Conservation (phyloP, 2,888 invertebrate genomes). For the Lithophane leautieri region DNA sequence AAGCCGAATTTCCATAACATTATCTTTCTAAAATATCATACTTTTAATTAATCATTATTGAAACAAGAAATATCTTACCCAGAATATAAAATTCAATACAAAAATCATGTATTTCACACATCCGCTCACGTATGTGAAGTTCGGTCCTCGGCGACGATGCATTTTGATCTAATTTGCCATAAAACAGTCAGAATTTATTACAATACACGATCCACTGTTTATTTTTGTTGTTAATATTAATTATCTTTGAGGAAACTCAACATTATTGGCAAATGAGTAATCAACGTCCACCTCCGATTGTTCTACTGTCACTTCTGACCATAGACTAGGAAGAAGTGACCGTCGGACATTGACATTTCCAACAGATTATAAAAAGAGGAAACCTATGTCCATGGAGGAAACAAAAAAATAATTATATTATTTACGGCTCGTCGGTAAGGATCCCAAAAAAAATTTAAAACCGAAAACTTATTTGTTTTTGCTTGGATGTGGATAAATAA, state of each 20-base stretch:
- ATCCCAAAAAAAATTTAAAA: neutral
- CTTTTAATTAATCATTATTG: neutral
- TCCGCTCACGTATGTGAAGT: slow-evolving; percentile 95
- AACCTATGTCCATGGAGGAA: neutral
- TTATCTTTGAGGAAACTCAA: slow-evolving; percentile 46
- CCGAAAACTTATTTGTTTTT: neutral
- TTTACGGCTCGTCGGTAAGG: neutral
- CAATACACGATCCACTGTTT: slow-evolving; percentile 42
- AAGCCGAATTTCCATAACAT: slow-evolving; percentile 8
- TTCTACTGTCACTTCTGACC: slow-evolving; percentile 56
- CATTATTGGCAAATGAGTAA: slow-evolving; percentile 60
- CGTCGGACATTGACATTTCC: slow-evolving; percentile 44
- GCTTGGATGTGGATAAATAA: no score
- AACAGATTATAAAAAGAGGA: slow-evolving; percentile 18
- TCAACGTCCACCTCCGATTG: slow-evolving; percentile 58
- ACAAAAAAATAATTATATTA: no score
- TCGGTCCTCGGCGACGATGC: slow-evolving; percentile 92
- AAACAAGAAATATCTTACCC: slow-evolving; percentile 92
- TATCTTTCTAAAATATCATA: neutral
- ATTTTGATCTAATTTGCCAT: slow-evolving; percentile 77
- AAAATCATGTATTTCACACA: slow-evolving; percentile 97
- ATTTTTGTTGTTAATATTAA: slow-evolving; percentile 44
- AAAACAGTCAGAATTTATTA: slow-evolving; percentile 30
- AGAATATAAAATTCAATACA: slow-evolving; percentile 96
- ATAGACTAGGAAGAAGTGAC: slow-evolving; percentile 17